Percentiles rank a stretch among this genome's conserved stretches.
Evolutionary conservation across 2,888 invertebrate genomes (phyloP).

Genomic region (Plemyria rubiginata): DNA sequence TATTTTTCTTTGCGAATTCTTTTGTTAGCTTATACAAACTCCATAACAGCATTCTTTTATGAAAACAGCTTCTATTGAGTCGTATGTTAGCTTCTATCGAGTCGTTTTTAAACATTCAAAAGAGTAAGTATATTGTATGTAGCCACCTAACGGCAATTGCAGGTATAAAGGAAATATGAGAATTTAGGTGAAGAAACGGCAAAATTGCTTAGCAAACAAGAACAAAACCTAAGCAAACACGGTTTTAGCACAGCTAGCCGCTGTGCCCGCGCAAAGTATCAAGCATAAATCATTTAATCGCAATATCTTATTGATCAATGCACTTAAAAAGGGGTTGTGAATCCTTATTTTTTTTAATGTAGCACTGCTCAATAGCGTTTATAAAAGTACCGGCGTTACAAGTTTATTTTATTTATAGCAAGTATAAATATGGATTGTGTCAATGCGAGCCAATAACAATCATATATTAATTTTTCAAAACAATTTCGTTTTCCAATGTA

Average conservation of each 20-base stretch:
- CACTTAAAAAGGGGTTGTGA: too few species aligned
- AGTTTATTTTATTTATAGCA: too few species aligned
- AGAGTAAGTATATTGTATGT: not conserved
- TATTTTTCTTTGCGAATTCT: slow-evolving; percentile 12
- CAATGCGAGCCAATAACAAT: too few species aligned
- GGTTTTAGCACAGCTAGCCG: not conserved
- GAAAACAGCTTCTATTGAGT: not conserved
- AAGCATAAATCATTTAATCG: too few species aligned
- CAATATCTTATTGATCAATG: too few species aligned
- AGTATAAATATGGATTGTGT: too few species aligned
- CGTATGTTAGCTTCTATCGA: not conserved
- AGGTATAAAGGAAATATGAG: slow-evolving; percentile 4
- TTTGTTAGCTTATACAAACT: slow-evolving; percentile 7
- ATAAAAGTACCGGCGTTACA: too few species aligned
- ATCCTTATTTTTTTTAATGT: too few species aligned
- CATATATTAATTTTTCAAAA: too few species aligned
- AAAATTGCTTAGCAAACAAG: not conserved
- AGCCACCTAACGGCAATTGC: not conserved
- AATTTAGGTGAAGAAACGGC: slow-evolving; percentile 1
- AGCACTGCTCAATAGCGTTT: too few species aligned
- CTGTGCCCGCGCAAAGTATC: not conserved
- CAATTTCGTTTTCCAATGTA: too few species aligned
- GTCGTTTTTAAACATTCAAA: not conserved
- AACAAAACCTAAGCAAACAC: not conserved
- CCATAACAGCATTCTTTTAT: not conserved